These are phyloP conservation scores for Lacanobia oleracea DNA, from an alignment of 2,888 invertebrate species.

Conservation along the genomic window DNA sequence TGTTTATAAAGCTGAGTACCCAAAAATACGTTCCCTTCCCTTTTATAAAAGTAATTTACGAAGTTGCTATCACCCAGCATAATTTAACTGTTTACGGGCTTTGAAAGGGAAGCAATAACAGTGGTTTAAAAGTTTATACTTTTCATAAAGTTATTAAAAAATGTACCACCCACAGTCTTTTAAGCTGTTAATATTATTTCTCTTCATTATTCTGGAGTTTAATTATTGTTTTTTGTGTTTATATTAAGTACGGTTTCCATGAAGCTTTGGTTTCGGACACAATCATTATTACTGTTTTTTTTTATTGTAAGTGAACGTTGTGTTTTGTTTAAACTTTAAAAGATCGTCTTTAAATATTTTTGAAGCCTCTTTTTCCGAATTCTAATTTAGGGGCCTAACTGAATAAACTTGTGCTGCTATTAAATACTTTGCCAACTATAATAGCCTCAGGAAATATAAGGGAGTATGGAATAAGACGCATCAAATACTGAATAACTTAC, in stretches of 20 bases:
- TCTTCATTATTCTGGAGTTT: constrained; percentile 31
- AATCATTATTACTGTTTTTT: neutral
- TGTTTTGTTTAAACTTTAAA: neutral
- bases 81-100: constrained; percentile 60
- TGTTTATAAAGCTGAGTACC: constrained; percentile 56
- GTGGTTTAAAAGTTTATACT: constrained; percentile 56
- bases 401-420: neutral
- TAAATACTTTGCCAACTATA: neutral
- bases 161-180: constrained; percentile 32
- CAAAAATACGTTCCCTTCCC: constrained; percentile 52
- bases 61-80: constrained; percentile 54
- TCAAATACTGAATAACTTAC: neutral
- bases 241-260: neutral
- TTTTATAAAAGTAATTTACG: constrained; percentile 62
- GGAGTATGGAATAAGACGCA: neutral
- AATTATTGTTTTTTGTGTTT: constrained; percentile 11
- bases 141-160: constrained; percentile 59
- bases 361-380: no score
- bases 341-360: neutral
- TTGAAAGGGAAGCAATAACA: constrained; percentile 59
- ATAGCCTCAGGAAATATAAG: neutral
- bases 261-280: constrained; percentile 6
- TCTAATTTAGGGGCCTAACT: neutral
- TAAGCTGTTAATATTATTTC: constrained; percentile 29
- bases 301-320: neutral